Base-by-base conservation (phyloP, 2,113 vertebrate genomes). In the Saccopteryx bilineata region DNA sequence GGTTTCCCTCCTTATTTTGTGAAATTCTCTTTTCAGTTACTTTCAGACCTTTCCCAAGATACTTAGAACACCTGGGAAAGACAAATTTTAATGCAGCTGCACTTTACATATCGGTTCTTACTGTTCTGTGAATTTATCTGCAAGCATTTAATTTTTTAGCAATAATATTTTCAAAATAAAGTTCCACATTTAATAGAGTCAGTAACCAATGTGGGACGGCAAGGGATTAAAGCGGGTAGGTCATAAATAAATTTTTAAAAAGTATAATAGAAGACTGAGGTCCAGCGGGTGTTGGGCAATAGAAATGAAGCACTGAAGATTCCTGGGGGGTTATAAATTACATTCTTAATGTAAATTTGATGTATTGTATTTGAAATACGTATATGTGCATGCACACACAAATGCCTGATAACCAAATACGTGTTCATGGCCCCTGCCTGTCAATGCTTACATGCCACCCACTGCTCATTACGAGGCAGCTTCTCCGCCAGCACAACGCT, bases 141-240 rank as follows among this genome's bases (percentile, higher is more conserved):
- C 4, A 90, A 85, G 82, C 71, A 82, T 97, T 98, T 91, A 71
- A 97, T 96, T 98, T 97, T 95, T 96, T 95, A 97, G 94, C 93
- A 96, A 17, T 96, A 93, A 94, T 63, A 28, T 95, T 97, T 96
- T 97, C 91, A 93, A 95, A 97, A 96, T 98, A 93, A 58, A 72
- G 97, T 93, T 96, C 90, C 83, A 61, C 89, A 95, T 97, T 97
- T 97, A 96, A 95, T 33, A 39, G 74, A 90, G 33, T 98, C 97
- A 98, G 81, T 63, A 96, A 98, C 93, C 81, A 52, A 0, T 75
- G 71, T 65, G 87, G 87, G 89, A 50, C 97, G 96, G 97, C 97
- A 96, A 48, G 68, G 97, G 97, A 97, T 95, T 80, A 87, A 96
- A 56, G 96, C 97, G 92, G 86, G 83, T n/a, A 93, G 96, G 2